These are phyloP conservation scores for human DNA, from an alignment of 2,113 vertebrate genomes.

Conservation along the genomic window GRCh38 chr5:72116001-72116500, in stretches of 20 bases:
- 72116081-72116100: too few relatives aligned
- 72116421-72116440: slow-evolving; percentile 31
- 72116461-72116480: neutral
- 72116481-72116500: neutral
- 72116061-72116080: too few relatives aligned
- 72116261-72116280: neutral
- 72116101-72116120: too few relatives aligned
- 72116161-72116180: neutral
- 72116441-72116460: slow-evolving; percentile 62
- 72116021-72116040: neutral
- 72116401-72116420: slow-evolving; percentile 64
- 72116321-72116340: neutral
- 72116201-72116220: slow-evolving; percentile 41
- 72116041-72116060: too few relatives aligned
- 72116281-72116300: neutral
- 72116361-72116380: neutral
- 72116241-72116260: neutral
- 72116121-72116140: too few relatives aligned
- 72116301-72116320: neutral
- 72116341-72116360: neutral
- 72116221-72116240: neutral
- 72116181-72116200: slow-evolving; percentile 29
- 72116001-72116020: slow-evolving; percentile 15
- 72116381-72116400: neutral
- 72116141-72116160: neutral